These are phyloP conservation scores for Gopherus evgoodei DNA, from an alignment of 2,113 vertebrate genomes.

Conservation along the genomic window DNA sequence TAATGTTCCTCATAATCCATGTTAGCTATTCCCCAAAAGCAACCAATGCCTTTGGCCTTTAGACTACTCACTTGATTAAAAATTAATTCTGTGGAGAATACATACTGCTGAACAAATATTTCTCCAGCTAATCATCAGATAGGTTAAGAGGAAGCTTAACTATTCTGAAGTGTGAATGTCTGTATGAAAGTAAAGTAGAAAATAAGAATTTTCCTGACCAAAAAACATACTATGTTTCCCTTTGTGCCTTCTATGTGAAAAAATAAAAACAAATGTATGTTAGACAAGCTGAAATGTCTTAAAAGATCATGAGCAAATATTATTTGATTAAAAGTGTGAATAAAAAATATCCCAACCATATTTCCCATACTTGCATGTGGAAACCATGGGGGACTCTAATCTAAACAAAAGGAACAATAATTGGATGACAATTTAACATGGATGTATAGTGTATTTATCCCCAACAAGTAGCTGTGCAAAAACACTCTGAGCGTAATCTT, in stretches of 20 bases:
- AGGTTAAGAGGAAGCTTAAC: neutral
- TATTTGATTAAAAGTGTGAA: neutral
- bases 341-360: neutral
- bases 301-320: neutral
- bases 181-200: neutral
- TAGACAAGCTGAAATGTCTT: neutral
- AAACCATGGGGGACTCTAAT: neutral
- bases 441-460: neutral
- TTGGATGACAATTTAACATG: neutral
- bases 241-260: neutral
- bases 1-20: neutral
- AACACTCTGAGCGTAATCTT: neutral
- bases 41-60: neutral
- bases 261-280: neutral
- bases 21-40: neutral
- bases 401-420: neutral
- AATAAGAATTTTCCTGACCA: neutral
- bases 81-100: neutral
- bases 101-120: neutral
- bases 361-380: neutral
- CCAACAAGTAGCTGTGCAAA: neutral
- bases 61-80: neutral
- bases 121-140: neutral
- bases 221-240: neutral
- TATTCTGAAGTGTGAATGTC: neutral